Evolutionary conservation across 2,113 vertebrate genomes (phyloP), one percentile per base, ranked within the genome.

Genomic region (Xenopus tropicalis): DNA sequence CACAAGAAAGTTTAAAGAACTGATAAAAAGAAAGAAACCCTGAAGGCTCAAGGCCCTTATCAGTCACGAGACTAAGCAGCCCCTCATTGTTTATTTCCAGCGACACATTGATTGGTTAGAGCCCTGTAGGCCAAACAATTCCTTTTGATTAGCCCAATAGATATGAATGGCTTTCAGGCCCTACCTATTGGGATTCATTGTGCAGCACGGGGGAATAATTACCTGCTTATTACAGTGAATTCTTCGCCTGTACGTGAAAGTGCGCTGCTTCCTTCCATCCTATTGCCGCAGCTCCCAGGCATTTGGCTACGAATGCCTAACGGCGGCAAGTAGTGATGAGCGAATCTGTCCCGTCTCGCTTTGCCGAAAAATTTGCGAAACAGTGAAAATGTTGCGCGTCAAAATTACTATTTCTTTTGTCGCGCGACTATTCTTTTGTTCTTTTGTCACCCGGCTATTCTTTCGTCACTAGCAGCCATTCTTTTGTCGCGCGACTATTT

Each of bases 91-190:
- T 76, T 76, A 63, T 69, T 52, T 69, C 43, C 58, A 54, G 58
- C 69, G 72, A 56, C 72, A 67, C 46, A 75, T 69, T 69, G 66
- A 76, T 76, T 63, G 73, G 56, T 3, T 69, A 69, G 56, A 54
- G 66, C 66, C 59, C 58, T 19, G 56, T 69, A 42, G 73, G 57
- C 58, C 62, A 75, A 69, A 69, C 66, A 75, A 75, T 75, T 69
- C 73, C 63, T 69, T 76, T 69, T 76, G 73, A 76, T 76, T 69
- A 69, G 66, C n/a, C 44, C 21, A 44, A 75, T 51, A 63, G 66
- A 63, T 75, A 24, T 54, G 48, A 63, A 56, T 63, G 66, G 58
- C 73, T 76, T 69, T 4, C 14, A 69, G 73, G 66, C 46, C 51
- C 42, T 57, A 63, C 68, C 66, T 69, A 69, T 61, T 63, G 66